A percentile compares a stretch with the other conserved stretches of the same genome.
Evolutionary conservation across 2,888 invertebrate genomes (phyloP).

Genomic region (Chrysomela aeneicollis): DNA sequence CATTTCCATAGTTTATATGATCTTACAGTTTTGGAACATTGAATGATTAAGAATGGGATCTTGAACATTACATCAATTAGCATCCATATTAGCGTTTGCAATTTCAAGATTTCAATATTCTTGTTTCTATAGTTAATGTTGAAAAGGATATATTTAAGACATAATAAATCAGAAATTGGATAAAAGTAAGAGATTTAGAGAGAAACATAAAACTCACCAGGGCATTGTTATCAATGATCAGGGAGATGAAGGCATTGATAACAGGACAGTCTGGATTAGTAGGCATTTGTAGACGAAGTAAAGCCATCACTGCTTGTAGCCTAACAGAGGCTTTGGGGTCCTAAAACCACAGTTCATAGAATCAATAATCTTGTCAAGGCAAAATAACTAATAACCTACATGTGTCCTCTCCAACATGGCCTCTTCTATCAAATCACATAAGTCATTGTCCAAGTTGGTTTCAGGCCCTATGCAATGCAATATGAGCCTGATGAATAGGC

Average conservation of each 20-base stretch:
- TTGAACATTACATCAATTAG: no score
- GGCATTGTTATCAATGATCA: conserved; percentile 73
- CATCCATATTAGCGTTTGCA: no score
- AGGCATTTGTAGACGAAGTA: conserved; percentile 83
- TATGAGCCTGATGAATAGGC: conserved; percentile 44
- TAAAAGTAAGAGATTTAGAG: no score
- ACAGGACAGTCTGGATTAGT: conserved; percentile 78
- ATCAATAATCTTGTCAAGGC: not conserved
- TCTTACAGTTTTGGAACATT: no score
- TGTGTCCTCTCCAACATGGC: conserved; percentile 48
- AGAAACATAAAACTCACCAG: conserved; percentile 61
- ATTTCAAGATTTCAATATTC: no score
- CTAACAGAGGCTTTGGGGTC: conserved; percentile 80
- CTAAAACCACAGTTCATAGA: conserved; percentile 60
- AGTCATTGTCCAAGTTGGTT: conserved; percentile 42
- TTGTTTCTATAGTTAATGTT: no score
- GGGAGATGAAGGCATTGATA: conserved; percentile 77
- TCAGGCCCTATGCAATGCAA: conserved; percentile 43
- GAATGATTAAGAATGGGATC: no score
- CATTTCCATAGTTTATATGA: no score
- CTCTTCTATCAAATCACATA: conserved; percentile 48
- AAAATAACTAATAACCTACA: conserved; percentile 33
- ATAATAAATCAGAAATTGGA: no score
- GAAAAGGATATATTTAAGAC: no score
- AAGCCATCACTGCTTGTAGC: conserved; percentile 79